Evolutionary conservation across 1,140 invertebrate genomes (phyloP).

Genomic region (Pseudomyrmex cubaensis): DNA sequence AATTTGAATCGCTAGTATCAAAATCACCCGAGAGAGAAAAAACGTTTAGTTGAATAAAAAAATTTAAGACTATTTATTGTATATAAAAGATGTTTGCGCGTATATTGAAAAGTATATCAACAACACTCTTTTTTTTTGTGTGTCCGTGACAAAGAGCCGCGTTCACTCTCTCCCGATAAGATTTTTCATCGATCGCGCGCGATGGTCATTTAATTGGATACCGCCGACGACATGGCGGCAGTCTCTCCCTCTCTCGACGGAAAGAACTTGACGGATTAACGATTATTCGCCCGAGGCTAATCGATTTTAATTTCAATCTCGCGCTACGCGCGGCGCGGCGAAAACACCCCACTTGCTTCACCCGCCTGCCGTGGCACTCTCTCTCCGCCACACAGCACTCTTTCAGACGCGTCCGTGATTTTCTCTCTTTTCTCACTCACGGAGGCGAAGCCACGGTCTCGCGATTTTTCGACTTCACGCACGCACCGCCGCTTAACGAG

Average conservation of each 20-base stretch:
- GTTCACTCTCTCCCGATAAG: slow-evolving; percentile 8
- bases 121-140: too few relatives aligned
- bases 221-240: slow-evolving; percentile 29
- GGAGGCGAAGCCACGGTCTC: slow-evolving; percentile 6
- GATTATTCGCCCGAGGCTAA: slow-evolving; percentile 70
- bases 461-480: slow-evolving; percentile 69
- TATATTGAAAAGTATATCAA: too few relatives aligned
- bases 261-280: slow-evolving; percentile 65
- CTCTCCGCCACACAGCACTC: neutral
- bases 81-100: too few relatives aligned
- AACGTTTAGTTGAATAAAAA: too few relatives aligned
- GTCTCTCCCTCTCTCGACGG: slow-evolving; percentile 30
- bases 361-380: neutral
- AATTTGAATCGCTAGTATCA: too few relatives aligned
- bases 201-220: slow-evolving; percentile 50
- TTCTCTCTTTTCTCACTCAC: slow-evolving; percentile 37
- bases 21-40: too few relatives aligned
- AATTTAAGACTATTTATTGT: too few relatives aligned
- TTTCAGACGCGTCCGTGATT: neutral
- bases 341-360: slow-evolving; percentile 41
- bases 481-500: slow-evolving; percentile 65
- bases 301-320: slow-evolving; percentile 74
- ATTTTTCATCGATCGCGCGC: slow-evolving; percentile 58
- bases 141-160: neutral
- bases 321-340: slow-evolving; percentile 36